These are phyloP conservation scores for Drosophila eohydei DNA, from an alignment of 2,888 invertebrate genomes.

Conservation along the genomic window DNA sequence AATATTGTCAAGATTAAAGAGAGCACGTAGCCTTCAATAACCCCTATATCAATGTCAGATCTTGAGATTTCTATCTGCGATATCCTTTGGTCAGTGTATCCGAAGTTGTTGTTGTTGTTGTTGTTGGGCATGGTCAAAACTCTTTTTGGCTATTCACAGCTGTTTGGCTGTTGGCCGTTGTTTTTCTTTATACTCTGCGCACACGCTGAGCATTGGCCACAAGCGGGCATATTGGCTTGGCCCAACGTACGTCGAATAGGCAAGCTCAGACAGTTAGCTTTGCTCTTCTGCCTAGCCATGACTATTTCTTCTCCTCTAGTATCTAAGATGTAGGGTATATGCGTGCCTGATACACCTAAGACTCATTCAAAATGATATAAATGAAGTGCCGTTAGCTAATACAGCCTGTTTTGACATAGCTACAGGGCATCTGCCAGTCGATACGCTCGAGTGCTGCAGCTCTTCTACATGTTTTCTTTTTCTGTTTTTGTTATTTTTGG, in stretches of 20 bases:
- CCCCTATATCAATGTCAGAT: constrained; percentile 17
- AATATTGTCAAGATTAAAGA: neutral
- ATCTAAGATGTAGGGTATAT: neutral
- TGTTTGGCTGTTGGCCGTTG: constrained; percentile 17
- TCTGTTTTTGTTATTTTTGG: constrained; percentile 29
- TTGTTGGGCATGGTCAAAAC: constrained; percentile 21
- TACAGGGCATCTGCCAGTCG: neutral
- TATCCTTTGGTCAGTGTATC: constrained; percentile 35
- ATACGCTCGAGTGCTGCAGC: neutral
- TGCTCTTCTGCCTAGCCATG: neutral
- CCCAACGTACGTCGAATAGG: neutral
- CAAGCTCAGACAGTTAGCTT: neutral
- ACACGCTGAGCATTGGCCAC: neutral
- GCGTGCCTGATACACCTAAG: neutral
- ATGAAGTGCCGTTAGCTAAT: neutral
- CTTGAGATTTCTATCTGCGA: constrained; percentile 31
- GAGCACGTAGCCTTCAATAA: constrained; percentile 17
- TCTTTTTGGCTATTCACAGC: constrained; percentile 25
- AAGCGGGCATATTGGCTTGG: neutral
- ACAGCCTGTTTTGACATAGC: neutral
- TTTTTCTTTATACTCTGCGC: constrained; percentile 3
- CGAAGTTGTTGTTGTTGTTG: constrained; percentile 6
- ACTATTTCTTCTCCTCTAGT: too few species aligned
- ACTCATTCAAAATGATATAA: neutral
- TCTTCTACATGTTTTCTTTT: constrained; percentile 13